Evolutionary conservation across 2,888 invertebrate species (phyloP), one percentile per base, ranked within the genome.

Genomic region (Chymomyza fuscimana): DNA sequence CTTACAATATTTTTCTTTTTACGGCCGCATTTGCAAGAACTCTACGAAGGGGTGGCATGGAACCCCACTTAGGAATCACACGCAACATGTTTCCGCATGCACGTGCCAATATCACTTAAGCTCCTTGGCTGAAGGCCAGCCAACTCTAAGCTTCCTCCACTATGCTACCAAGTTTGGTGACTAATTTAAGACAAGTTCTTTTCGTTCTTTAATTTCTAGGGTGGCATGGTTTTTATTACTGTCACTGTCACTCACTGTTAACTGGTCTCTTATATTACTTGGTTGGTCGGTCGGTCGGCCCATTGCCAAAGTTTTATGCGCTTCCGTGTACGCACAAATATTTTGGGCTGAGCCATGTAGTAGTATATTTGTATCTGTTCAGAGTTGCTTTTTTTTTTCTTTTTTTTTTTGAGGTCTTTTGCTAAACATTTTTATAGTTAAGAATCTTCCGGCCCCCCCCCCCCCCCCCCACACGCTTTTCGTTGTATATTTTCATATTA

Each of bases 381-480:
- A 9, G 32, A 32, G 32, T 32, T 32, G 6, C 32, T 32, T 32
- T 32, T 2, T 1, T 32, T 32, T 32, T 32, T 32, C 32, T 1
- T 32, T 32, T 32, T 7, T 78, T 79, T 79, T 56, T 79, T 78
- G 74, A 63, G 62, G 40, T 65, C 73, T 62, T 77, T 75, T 76
- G 69, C 69, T 75, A 76, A 76, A 78, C 79, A 76, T 66, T 65
- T 46, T 46, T 46, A 46, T 46, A 46, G 40, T 46, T 22, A 54
- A 19, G 16, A 10, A 5, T 46, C 12, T 9, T 15, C 15, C 51
- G 16, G 51, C n/a, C n/a, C 25, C 25, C 25, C 25, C 2, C 25
- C 25, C 10, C 32, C 32, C 1, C 5, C 7, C 32, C 4, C 40
- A 46, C 40, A 12, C 40, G 40, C 40, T 54, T n/a, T 54, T n/a